These are phyloP conservation scores for Furnarius figulus DNA, from an alignment of 2,113 vertebrate genomes.

Conservation along the genomic window DNA sequence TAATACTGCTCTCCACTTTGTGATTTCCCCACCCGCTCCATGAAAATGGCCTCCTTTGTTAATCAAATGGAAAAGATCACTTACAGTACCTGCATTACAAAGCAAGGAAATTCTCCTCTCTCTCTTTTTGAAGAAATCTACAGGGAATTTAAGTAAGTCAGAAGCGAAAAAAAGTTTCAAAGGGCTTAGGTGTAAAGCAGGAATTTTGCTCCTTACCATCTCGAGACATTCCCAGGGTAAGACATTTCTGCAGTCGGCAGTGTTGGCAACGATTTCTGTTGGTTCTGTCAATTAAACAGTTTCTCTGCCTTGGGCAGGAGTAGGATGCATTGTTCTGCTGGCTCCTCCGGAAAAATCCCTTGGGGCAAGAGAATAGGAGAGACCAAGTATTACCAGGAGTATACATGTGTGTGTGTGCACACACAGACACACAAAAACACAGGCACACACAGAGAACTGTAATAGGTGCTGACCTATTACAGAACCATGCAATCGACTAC, in stretches of 20 bases:
- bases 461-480: too few relatives aligned
- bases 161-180: slow-evolving; percentile 37
- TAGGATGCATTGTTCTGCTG: slow-evolving; percentile 99
- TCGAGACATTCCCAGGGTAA: slow-evolving; percentile 98
- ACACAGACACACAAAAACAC: not conserved
- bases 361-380: slow-evolving; percentile 6
- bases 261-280: slow-evolving; percentile 99
- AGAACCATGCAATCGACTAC: not conserved
- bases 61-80: not conserved
- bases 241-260: slow-evolving; percentile 99
- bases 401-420: too few relatives aligned
- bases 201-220: slow-evolving; percentile 85
- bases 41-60: not conserved
- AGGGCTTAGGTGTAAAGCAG: slow-evolving; percentile 27
- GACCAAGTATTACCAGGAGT: not conserved
- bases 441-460: not conserved
- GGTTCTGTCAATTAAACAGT: slow-evolving; percentile 99
- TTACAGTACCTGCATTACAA: not conserved
- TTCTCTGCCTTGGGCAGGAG: slow-evolving; percentile 98
- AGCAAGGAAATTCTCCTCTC: not conserved
- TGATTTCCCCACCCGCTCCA: not conserved
- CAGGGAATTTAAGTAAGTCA: slow-evolving; percentile 6
- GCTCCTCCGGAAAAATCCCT: slow-evolving; percentile 99
- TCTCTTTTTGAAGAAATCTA: slow-evolving; percentile 22
- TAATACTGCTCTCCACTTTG: not conserved